Conservation (phyloP, 2,888 invertebrate genomes). For the Drosophila silvestris region DNA sequence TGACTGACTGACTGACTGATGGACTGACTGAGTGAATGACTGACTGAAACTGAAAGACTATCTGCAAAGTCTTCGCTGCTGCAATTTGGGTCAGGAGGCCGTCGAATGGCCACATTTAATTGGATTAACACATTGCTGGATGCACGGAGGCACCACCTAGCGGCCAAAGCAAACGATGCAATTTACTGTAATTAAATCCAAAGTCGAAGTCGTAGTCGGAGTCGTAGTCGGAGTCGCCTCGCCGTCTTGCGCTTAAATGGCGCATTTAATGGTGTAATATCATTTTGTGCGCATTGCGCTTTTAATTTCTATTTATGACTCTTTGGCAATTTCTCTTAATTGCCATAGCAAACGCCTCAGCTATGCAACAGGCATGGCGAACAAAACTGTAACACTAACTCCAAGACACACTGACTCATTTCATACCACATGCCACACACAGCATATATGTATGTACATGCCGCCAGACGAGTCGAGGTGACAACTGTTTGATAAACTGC, state of each 20-base stretch:
- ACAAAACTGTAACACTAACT: slow-evolving; percentile 12
- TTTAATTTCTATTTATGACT: slow-evolving; percentile 78
- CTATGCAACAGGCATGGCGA: slow-evolving; percentile 29
- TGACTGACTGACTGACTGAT: slow-evolving; percentile 17
- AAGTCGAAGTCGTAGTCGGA: slow-evolving; percentile 6
- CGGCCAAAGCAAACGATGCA: slow-evolving; percentile 65
- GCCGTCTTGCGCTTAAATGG: slow-evolving; percentile 76
- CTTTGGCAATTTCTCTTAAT: slow-evolving; percentile 67
- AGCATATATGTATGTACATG: not conserved
- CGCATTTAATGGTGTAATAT: slow-evolving; percentile 79
- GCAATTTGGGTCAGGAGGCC: slow-evolving; percentile 61
- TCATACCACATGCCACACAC: slow-evolving; percentile 14
- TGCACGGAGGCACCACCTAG: slow-evolving; percentile 45
- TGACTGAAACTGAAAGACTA: slow-evolving; percentile 13
- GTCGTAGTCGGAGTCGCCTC: slow-evolving; percentile 16
- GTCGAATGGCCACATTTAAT: slow-evolving; percentile 70
- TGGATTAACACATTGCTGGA: slow-evolving; percentile 74
- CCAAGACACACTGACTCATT: slow-evolving; percentile 19
- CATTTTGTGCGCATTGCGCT: slow-evolving; percentile 69
- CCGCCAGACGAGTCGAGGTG: slow-evolving; percentile 28
- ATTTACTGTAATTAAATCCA: slow-evolving; percentile 75
- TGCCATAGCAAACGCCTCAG: slow-evolving; percentile 34
- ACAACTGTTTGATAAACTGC: slow-evolving; percentile 70
- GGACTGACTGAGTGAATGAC: slow-evolving; percentile 11
- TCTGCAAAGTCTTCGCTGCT: slow-evolving; percentile 14